These are phyloP conservation scores for Takifugu bimaculatus DNA, from an alignment of 2,113 vertebrate species.

Conservation along the genomic window DNA sequence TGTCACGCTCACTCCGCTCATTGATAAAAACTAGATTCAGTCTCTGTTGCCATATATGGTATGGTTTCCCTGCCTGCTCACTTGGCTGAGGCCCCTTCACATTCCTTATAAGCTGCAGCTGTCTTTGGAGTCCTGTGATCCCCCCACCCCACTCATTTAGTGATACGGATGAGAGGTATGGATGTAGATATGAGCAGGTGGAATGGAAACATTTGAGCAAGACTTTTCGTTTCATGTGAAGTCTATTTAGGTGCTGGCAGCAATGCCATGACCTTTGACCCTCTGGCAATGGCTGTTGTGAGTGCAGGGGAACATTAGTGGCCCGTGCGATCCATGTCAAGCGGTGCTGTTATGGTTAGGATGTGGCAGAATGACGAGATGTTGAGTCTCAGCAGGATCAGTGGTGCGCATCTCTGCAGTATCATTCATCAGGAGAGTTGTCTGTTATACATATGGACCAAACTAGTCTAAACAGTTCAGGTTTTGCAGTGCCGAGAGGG, in stretches of 20 bases:
- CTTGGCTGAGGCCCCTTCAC: conserved; percentile 86
- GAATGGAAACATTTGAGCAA: conserved; percentile 71
- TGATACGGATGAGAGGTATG: conserved; percentile 64
- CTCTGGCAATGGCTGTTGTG: background rate
- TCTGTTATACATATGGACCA: conserved; percentile 48
- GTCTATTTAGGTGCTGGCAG: conserved; percentile 23
- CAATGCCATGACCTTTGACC: conserved; percentile 15
- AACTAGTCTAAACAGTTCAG: conserved; percentile 63
- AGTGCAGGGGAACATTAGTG: conserved; percentile 15
- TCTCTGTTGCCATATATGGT: conserved; percentile 98
- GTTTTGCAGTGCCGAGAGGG: conserved; percentile 27
- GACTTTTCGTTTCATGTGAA: conserved; percentile 18
- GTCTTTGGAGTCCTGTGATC: conserved; percentile 84
- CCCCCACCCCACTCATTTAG: conserved; percentile 41
- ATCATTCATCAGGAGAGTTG: conserved; percentile 42
- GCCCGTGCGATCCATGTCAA: background rate
- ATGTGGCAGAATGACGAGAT: conserved; percentile 23
- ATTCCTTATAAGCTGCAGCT: conserved; percentile 98
- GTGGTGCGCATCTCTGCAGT: conserved; percentile 17
- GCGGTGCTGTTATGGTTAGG: too few relatives aligned
- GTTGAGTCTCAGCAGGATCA: conserved; percentile 2
- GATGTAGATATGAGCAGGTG: conserved; percentile 52
- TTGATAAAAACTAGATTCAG: conserved; percentile 96
- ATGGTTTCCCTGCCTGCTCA: conserved; percentile 86
- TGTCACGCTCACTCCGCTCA: conserved; percentile 72